Conservation (phyloP, 1,140 invertebrate species). For the Eciton burchellii region DNA sequence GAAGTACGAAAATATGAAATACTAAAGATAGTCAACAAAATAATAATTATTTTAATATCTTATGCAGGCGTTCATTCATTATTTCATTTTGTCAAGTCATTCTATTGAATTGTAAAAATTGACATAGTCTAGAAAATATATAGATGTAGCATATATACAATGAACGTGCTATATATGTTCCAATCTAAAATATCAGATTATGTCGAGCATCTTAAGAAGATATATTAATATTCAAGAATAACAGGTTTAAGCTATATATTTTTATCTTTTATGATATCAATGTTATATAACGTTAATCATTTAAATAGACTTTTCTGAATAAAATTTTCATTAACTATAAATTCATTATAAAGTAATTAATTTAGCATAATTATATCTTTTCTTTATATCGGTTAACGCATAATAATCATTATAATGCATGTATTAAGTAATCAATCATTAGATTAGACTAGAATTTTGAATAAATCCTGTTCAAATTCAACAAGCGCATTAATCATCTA, state of each 20-base stretch:
- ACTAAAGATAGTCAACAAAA: constrained; percentile 49
- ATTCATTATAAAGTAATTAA: constrained; percentile 5
- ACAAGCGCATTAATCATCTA: constrained; percentile 9
- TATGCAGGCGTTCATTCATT: background rate
- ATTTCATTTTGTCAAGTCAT: too few relatives aligned
- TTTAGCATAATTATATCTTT: constrained; percentile 13
- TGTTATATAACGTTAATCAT: constrained; percentile 5
- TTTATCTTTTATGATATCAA: constrained; percentile 8
- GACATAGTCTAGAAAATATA: background rate
- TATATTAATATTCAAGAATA: background rate
- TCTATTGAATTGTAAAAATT: background rate
- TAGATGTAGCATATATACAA: constrained; percentile 13
- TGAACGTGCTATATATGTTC: background rate
- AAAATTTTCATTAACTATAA: constrained; percentile 11
- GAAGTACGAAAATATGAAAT: constrained; percentile 33
- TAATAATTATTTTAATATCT: constrained; percentile 35
- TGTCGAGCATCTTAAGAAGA: background rate
- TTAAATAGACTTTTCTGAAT: background rate
- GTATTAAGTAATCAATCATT: too few relatives aligned
- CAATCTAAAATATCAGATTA: constrained; percentile 9
- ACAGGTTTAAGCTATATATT: background rate
- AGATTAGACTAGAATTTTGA: constrained; percentile 61
- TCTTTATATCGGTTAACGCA: background rate
- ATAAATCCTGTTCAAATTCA: constrained; percentile 15
- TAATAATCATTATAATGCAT: constrained; percentile 18